Evolutionary conservation across 2,888 invertebrate genomes (phyloP), one percentile per base, ranked within the genome.

Genomic region (Morpho deidamia): DNA sequence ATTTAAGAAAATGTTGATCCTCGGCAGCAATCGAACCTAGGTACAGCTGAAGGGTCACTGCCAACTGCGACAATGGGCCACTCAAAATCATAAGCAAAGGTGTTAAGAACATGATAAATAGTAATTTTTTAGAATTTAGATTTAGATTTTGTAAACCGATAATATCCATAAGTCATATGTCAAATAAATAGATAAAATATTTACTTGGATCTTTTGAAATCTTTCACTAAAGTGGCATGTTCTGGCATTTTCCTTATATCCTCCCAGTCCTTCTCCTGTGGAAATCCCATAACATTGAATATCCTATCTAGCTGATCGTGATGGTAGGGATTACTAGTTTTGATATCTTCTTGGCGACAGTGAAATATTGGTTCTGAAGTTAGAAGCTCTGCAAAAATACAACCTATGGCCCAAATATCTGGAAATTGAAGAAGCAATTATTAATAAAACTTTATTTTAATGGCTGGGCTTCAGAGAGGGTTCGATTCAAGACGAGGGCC

Each of bases 341-440:
- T 99, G 56, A 99, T 99, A 76, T 99, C 99, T 87, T 99, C 99
- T 88, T 99, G 99, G 7, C 99, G 93, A 86, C 99, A 99, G 76
- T 99, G 99, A 82, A 99, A 99, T 74, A 99, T 99, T 9, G 99
- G 99, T 81, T 99, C 99, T 0, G 98, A 99, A 0, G 99, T 99
- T 60, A 99, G 87, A n/a, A 99, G 88, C 79, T 99, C 99, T 0
- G 99, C 99, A 90, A 99, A 99, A 81, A 99, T 99, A 77, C 99
- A 99, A 1, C 99, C 99, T 78, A 99, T 99, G 0, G 99, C 99
- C 99, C 98, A 99, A 61, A 99, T 99, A 89, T 99, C 98, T 96
- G 77, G 45, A 85, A 81, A 59, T 44, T 14, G 8, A 38, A 11
- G 0, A 14, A 34, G 12, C 23, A 23, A 23, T 23, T 23, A 23